Conservation (phyloP, 1,140 invertebrate species). For the Melitaea cinxia region DNA sequence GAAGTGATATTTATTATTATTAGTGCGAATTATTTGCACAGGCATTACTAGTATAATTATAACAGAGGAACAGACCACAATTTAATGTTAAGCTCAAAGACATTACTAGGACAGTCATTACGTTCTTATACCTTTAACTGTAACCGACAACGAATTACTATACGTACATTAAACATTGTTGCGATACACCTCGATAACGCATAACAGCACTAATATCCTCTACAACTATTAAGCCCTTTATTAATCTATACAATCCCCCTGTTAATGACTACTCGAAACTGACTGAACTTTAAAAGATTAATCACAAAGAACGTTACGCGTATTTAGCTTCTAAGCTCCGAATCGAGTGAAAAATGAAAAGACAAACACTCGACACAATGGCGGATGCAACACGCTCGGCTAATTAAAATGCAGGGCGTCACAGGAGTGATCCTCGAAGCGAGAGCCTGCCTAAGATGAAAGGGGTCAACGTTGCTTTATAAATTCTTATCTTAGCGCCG, state of each 20-base stretch:
- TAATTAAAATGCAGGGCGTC: conserved; percentile 22
- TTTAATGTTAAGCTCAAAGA: not conserved
- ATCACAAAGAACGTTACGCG: not conserved
- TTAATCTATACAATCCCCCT: too few relatives aligned
- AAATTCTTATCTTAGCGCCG: not conserved
- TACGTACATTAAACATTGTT: too few relatives aligned
- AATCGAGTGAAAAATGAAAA: conserved; percentile 11
- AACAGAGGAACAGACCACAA: not conserved
- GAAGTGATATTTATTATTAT: too few relatives aligned
- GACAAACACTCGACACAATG: conserved; percentile 20
- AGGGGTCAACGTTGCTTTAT: conserved; percentile 4
- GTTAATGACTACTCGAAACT: not conserved
- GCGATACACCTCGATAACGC: too few relatives aligned
- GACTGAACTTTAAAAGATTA: not conserved
- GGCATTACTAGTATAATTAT: too few relatives aligned
- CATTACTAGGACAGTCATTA: not conserved
- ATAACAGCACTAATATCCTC: not conserved
- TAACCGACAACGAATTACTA: not conserved
- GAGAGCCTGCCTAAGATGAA: conserved; percentile 4
- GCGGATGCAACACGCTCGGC: conserved; percentile 11
- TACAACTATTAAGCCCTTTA: not conserved
- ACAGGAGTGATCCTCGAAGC: conserved; percentile 4
- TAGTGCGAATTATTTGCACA: too few relatives aligned
- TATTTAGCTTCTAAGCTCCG: not conserved
- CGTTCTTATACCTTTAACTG: not conserved